Evolutionary conservation across 2,888 invertebrate species (phyloP).

Genomic region (Eristalinus aeneus): DNA sequence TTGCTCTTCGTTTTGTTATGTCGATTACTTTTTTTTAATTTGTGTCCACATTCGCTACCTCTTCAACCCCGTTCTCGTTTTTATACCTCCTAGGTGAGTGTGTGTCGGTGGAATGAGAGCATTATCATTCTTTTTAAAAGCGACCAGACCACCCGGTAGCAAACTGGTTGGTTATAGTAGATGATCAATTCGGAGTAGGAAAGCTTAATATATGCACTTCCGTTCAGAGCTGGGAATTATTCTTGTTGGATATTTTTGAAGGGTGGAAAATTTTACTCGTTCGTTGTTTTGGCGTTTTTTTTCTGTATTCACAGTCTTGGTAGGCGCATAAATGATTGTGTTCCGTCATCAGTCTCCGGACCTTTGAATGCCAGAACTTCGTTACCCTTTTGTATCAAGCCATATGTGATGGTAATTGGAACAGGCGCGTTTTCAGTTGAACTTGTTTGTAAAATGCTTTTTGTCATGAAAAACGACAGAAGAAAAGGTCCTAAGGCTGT

Average conservation of each 20-base stretch:
- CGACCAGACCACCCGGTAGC: constrained; percentile 41
- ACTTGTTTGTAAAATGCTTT: background rate
- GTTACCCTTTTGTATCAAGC: background rate
- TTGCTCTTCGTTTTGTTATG: constrained; percentile 67
- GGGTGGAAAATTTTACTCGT: background rate
- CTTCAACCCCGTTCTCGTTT: constrained; percentile 18
- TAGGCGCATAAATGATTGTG: constrained; percentile 51
- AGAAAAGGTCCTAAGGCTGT: too few species aligned
- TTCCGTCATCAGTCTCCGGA: constrained; percentile 35
- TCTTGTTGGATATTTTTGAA: constrained; percentile 9
- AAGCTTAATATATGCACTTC: constrained; percentile 54
- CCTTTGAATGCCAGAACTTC: background rate
- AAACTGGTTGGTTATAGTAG: constrained; percentile 53
- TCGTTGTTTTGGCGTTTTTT: constrained; percentile 30
- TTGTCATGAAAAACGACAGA: background rate
- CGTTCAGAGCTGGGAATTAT: constrained; percentile 43
- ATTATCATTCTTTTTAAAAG: constrained; percentile 39
- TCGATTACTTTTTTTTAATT: constrained; percentile 57
- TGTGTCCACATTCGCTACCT: constrained; percentile 64
- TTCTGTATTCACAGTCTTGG: constrained; percentile 10
- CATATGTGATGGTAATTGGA: background rate
- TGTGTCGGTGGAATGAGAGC: constrained; percentile 40
- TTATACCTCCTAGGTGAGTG: constrained; percentile 25
- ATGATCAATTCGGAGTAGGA: constrained; percentile 39
- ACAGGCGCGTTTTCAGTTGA: background rate